A percentile compares a stretch with the other conserved stretches of the same genome.
Conservation (phyloP, 2,888 invertebrate species). For the Dynastes tityus region DNA sequence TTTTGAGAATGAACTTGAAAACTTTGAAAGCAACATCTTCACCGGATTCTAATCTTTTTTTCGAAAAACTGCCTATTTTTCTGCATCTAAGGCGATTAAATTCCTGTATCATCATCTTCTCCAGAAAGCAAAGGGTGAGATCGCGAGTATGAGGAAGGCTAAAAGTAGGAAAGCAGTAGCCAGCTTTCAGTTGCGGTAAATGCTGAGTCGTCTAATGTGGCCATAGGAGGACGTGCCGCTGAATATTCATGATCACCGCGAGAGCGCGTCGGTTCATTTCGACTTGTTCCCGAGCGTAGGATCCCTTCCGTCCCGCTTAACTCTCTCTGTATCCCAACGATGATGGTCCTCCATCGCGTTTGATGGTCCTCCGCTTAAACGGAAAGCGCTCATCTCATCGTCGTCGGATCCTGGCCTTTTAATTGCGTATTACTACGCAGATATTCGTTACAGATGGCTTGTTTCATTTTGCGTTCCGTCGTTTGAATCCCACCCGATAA, state of each 20-base stretch:
- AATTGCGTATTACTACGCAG: constrained; percentile 44
- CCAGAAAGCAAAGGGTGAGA: background rate
- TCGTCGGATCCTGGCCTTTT: constrained; percentile 51
- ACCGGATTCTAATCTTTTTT: no score
- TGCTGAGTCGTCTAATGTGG: constrained; percentile 45
- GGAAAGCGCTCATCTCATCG: constrained; percentile 54
- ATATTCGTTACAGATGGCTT: constrained; percentile 43
- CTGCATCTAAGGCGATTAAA: background rate
- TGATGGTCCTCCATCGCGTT: background rate
- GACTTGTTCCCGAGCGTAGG: constrained; percentile 48
- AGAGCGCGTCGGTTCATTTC: constrained; percentile 50
- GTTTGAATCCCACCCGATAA: constrained; percentile 1
- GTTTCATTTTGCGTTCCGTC: constrained; percentile 37
- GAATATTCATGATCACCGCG: constrained; percentile 54
- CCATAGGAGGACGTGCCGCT: constrained; percentile 49
- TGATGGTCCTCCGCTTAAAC: constrained; percentile 52
- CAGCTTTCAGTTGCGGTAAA: constrained; percentile 34
- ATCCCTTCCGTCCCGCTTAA: constrained; percentile 39
- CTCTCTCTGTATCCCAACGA: constrained; percentile 4
- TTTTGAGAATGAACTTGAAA: no score
- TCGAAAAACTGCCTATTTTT: background rate
- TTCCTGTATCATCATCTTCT: constrained; percentile 38
- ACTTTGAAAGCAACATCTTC: no score
- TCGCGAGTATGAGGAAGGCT: background rate
- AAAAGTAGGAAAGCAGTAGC: constrained; percentile 1